Evolutionary conservation across 1,140 invertebrate species (phyloP), one percentile per base, ranked within the genome.

Genomic region (Pseudomyrmex gracilis): DNA sequence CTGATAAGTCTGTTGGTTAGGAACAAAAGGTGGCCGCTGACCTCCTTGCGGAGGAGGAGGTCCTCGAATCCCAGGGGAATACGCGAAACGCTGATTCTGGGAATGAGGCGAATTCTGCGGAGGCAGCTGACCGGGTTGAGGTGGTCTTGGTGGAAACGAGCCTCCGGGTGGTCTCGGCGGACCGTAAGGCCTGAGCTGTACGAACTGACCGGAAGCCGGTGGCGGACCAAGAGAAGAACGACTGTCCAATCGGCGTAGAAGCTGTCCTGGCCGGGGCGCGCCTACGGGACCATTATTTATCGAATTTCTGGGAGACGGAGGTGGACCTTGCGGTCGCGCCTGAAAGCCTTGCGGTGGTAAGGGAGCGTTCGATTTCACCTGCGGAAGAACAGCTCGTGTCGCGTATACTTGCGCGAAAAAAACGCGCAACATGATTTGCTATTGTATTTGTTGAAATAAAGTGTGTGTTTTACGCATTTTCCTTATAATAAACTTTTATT

Each of bases 221-320:
- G 92, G 84, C 34, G 94, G 90, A 24, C 91, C 89, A 24, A 92
- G 34, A 12, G 87, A 87, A 20, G 94, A 90, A 60, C 94, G 92
- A 12, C 93, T 95, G 63, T 96, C 95, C 24, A 92, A 87, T 91
- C 95, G 93, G 12, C 90, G 93, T 8, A 94, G 91, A 7, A 91
- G 91, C 17, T 83, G 87, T 84, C 73, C 73, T 12, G 85, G 86
- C 49, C 90, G 89, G 9, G 89, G 87, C 58, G 84, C 90, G 49
- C 89, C 91, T 47, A 84, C 7, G n/a, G 90, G 73, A 71, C 90
- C 92, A 87, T 92, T 93, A 85, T 93, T 92, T 85, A 89, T 74
- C 12, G 92, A 92, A 73, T 84, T 90, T 78, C 90, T 90, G 2
- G 90, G 89, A 17, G 86, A 84, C 43, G 76, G 73, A 67, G 87